A percentile compares a stretch with the other conserved stretches of the same genome.
phyloP scores from a whole-genome alignment of 2,888 invertebrate species.

The Incurvaria masculella region DNA sequence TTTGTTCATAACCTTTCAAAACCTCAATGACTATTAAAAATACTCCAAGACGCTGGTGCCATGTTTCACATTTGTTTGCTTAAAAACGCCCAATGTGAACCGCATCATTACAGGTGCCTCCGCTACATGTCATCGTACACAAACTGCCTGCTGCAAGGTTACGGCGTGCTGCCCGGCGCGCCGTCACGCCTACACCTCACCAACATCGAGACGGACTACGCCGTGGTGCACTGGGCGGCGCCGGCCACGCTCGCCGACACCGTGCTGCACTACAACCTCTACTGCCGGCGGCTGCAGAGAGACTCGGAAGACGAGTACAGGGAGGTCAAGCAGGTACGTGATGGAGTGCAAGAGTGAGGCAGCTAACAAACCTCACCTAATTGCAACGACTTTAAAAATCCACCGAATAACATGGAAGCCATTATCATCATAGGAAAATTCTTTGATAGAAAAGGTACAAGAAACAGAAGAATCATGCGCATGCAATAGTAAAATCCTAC shows the following conservation, averaged over 20 bases:
- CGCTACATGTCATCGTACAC: conserved; percentile 79
- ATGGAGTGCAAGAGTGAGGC: too few relatives aligned
- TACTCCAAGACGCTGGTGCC: neutral
- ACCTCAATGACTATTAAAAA: neutral
- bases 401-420: too few relatives aligned
- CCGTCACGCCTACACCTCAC: conserved; percentile 68
- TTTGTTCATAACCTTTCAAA: neutral
- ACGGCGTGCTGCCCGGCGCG: conserved; percentile 75
- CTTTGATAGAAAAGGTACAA: too few relatives aligned
- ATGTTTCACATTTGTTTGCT: conserved; percentile 1
- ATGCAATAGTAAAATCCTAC: too few relatives aligned
- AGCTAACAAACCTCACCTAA: too few relatives aligned
- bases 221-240: conserved; percentile 73
- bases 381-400: too few relatives aligned
- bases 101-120: conserved; percentile 53
- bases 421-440: too few relatives aligned
- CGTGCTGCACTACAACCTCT: conserved; percentile 62
- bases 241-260: conserved; percentile 71
- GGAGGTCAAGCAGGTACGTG: conserved; percentile 52
- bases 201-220: conserved; percentile 72
- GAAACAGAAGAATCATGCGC: too few relatives aligned
- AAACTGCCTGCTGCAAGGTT: conserved; percentile 80
- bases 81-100: neutral
- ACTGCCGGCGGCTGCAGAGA: conserved; percentile 52
- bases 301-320: conserved; percentile 52